Evolutionary conservation across 2,113 vertebrate genomes (phyloP), one percentile per base, ranked within the genome.

Genomic region (Raphicerus campestris): DNA sequence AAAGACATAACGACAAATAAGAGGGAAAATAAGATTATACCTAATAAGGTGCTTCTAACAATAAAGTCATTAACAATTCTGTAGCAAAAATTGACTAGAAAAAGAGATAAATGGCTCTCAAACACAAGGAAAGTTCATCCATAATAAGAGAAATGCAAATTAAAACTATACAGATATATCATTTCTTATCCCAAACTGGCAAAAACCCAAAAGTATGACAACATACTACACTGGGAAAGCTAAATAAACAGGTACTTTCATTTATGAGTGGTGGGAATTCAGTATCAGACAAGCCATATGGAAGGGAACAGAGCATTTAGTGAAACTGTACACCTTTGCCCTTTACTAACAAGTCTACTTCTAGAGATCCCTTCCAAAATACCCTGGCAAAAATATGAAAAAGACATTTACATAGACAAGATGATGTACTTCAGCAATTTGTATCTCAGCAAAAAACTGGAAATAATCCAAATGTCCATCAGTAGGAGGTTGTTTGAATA

Each of bases 201-300:
- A 90, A 93, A 87, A 87, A 75, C 35, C n/a, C 42, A 26, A 53
- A 96, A 75, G 75, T 58, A 2, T 75, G 51, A 82, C 58, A 95
- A 47, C n/a, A 70, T 28, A 56, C 51, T 81, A 58, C 5, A 45
- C 30, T 80, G 35, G 51, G 70, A 14, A 93, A 84, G 80, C 26
- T 80, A 87, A 87, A 83, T 61, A 91, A 91, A 96, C 17, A 80
- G 60, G 42, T 19, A 70, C 7, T 93, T 95, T 84, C 45, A 93
- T 14, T 78, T 8, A 60, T 1, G 4, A 35, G 11, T 90, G n/a
- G 28, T 28, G 17, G 32, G 11, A 70, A 92, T 73, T 47, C 28
- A 61, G 39, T 92, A 49, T 63, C 70, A 85, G 39, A 35, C 3
- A 81, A 80, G 19, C n/a, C 30, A 35, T 19, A 51, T 8, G 39